These are phyloP conservation scores for Doryteuthis pealeii DNA, from an alignment of 1,140 invertebrate species.

Conservation along the genomic window DNA sequence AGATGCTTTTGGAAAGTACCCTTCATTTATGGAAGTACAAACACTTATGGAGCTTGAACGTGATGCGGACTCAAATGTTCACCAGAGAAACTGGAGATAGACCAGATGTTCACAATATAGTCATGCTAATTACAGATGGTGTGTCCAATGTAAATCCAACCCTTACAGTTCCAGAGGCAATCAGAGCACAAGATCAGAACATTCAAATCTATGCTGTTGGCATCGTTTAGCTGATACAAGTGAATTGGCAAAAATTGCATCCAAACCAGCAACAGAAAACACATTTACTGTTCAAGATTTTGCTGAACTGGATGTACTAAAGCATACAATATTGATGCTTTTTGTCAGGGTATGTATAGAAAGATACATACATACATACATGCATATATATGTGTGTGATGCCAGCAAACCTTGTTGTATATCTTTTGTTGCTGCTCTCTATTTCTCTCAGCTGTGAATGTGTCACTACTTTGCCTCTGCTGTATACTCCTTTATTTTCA, in stretches of 20 bases:
- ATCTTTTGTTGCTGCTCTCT: too few relatives aligned
- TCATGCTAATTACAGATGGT: slow-evolving; percentile 42
- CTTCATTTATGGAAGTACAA: slow-evolving; percentile 31
- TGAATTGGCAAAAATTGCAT: slow-evolving; percentile 37
- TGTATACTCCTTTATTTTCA: too few relatives aligned
- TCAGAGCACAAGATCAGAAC: slow-evolving; percentile 22
- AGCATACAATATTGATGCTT: slow-evolving; percentile 18
- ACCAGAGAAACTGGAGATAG: slow-evolving; percentile 36
- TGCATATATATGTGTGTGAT: too few relatives aligned
- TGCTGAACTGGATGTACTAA: slow-evolving; percentile 25
- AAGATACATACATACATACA: neutral
- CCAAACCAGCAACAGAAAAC: slow-evolving; percentile 24
- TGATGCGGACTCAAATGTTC: slow-evolving; percentile 38
- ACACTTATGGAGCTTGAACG: slow-evolving; percentile 28
- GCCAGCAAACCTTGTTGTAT: too few relatives aligned
- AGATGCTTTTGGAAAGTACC: slow-evolving; percentile 29
- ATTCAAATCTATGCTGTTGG: slow-evolving; percentile 48
- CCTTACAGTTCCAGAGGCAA: slow-evolving; percentile 36
- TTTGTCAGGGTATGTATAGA: slow-evolving; percentile 27
- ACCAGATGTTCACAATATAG: slow-evolving; percentile 33
- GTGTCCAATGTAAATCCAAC: slow-evolving; percentile 45
- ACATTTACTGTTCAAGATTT: slow-evolving; percentile 35
- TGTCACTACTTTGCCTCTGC: too few relatives aligned
- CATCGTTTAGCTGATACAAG: slow-evolving; percentile 34
- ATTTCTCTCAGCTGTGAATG: too few relatives aligned